Conservation (phyloP, 2,797 vertebrate genomes). For the Microchirus variegatus region DNA sequence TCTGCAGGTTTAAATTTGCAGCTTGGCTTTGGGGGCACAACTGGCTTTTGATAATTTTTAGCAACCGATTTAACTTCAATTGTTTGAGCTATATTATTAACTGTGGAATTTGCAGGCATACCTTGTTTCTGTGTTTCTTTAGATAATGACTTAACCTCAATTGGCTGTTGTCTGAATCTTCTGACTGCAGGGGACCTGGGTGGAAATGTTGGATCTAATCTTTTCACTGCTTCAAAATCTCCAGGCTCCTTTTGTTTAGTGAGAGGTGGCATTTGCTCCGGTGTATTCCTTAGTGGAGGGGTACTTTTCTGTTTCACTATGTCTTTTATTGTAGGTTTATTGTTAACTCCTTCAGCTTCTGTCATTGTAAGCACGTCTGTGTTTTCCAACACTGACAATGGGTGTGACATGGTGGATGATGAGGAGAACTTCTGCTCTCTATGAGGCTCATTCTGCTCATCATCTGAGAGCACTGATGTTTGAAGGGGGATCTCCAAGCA, state of each 20-base stretch:
- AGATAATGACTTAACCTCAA: constrained; percentile 73
- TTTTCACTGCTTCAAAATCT: constrained; percentile 75
- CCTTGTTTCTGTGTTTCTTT: constrained; percentile 77
- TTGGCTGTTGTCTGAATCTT: constrained; percentile 68
- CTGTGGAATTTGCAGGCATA: constrained; percentile 8
- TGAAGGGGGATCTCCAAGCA: constrained; percentile 82
- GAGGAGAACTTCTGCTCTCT: constrained; percentile 67
- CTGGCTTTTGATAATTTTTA: constrained; percentile 77
- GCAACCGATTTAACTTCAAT: constrained; percentile 83
- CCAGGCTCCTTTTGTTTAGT: constrained; percentile 49
- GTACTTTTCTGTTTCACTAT: constrained; percentile 39
- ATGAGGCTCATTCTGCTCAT: constrained; percentile 38
- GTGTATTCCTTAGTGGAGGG: constrained; percentile 14
- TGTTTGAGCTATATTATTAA: constrained; percentile 64
- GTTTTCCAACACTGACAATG: constrained; percentile 24
- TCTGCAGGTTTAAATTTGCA: constrained; percentile 80
- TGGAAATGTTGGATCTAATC: constrained; percentile 70
- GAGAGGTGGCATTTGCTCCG: constrained; percentile 38
- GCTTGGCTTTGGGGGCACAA: constrained; percentile 78
- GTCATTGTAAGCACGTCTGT: constrained; percentile 25
- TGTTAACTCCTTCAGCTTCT: constrained; percentile 43
- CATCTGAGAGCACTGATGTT: constrained; percentile 49
- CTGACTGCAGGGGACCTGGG: constrained; percentile 70
- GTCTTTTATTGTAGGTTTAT: constrained; percentile 47
- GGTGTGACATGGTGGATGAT: constrained; percentile 51